phyloP scores from a whole-genome alignment of 1,140 invertebrate genomes.

The Steinernema khuongi region DNA sequence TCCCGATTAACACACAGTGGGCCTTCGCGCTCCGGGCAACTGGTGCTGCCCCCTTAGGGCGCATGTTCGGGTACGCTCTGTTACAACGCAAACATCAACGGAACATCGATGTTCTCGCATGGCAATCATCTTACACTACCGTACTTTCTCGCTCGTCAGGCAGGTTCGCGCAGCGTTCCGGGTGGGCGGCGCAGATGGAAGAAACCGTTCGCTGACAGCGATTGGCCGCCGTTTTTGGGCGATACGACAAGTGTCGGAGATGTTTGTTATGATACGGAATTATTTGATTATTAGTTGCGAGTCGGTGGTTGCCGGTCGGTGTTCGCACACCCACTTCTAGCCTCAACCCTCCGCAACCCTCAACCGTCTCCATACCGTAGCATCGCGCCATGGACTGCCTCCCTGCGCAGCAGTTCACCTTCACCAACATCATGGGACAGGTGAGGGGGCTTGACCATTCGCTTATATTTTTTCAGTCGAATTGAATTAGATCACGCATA shows the following conservation, averaged over 20 bases:
- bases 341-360: neutral
- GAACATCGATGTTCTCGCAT: conserved; percentile 14
- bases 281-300: conserved; percentile 17
- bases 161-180: conserved; percentile 6
- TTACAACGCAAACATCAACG: conserved; percentile 12
- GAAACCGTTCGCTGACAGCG: conserved; percentile 14
- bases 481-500: neutral
- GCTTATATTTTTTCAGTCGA: neutral
- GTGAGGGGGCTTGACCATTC: conserved; percentile 20
- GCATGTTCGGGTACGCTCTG: conserved; percentile 9
- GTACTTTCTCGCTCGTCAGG: conserved; percentile 11
- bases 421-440: conserved; percentile 40
- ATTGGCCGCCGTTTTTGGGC: conserved; percentile 13
- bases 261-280: conserved; percentile 17
- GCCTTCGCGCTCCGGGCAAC: neutral
- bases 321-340: neutral
- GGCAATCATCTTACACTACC: conserved; percentile 15
- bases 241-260: conserved; percentile 12
- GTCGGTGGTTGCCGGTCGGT: conserved; percentile 4
- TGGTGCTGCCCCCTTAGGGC: neutral
- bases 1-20: neutral
- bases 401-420: conserved; percentile 22
- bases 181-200: neutral
- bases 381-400: conserved; percentile 7
- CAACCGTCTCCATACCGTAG: neutral